Base-by-base conservation (phyloP, 1,140 invertebrate species). In the Bombus huntii region DNA sequence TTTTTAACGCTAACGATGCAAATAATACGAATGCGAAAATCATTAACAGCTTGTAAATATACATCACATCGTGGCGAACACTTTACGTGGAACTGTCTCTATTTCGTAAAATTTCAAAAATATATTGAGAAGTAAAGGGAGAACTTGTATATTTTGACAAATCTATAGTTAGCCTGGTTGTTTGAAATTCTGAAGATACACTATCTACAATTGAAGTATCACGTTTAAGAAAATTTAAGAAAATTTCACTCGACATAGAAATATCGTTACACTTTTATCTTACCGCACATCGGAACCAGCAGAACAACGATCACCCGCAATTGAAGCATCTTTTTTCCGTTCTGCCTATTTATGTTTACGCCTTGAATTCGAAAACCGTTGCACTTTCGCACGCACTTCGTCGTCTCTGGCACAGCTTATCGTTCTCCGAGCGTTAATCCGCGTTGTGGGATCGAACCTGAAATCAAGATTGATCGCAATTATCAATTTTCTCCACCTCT, bases 241-340 rank as follows among this genome's bases (percentile, higher is more conserved):
- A 47, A 10, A 15, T 81, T 59, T 47, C 18, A 42, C 34, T 31
- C 74, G 59, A 37, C 2, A 34, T 37, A 72, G 28, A 59, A 57
- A 44, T 37, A 62, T 47, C 28, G 4, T 2, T n/a, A 25, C 0
- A 57, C 0, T 42, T 68, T 25, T 10, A 15, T 28, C 87, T 90
- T 87, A 90, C 89, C 89, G 13, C 87, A 81, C 10, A 87, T 44
- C 42, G 71, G 80, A 28, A 84, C 31, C 25, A 70, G 18, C 1
- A 83, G 18, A 42, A 83, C 34, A 28, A 81, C 15, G 28, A 62
- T 78, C 73, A 75, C 34, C 18, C 62, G 28, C n/a, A 53, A 70
- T 25, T 15, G 83, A 74, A 57, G 28, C 86, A 87, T 86, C 37
- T 71, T 86, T 34, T 28, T 2, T 5, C 44, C 5, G 34, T 42